Conservation (phyloP, 2,888 invertebrate species). For the Nephrotoma guestfalica region DNA sequence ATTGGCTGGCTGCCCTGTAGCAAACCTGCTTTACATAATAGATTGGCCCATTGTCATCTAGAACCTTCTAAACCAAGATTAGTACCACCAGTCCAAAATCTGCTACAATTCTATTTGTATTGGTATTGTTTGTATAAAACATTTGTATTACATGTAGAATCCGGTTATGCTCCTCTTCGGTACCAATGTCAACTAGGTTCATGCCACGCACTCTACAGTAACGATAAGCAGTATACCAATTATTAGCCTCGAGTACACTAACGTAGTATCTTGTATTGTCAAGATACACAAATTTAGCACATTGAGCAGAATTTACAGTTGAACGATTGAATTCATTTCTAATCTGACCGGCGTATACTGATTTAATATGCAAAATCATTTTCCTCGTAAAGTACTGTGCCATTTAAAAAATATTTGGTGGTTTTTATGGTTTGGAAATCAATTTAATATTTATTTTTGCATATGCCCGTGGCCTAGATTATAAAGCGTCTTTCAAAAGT, state of each 20-base stretch:
- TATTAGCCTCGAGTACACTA: background rate
- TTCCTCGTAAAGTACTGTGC: no score
- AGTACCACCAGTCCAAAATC: background rate
- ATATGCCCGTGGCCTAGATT: no score
- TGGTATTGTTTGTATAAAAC: background rate
- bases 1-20: background rate
- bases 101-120: no score
- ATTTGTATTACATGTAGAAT: background rate
- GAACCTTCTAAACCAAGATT: background rate
- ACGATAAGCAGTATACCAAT: background rate
- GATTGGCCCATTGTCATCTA: background rate
- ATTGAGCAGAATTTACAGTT: background rate
- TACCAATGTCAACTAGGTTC: background rate
- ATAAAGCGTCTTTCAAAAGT: no score
- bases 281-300: background rate
- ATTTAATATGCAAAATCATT: no score
- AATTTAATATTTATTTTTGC: no score
- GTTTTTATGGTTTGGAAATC: no score
- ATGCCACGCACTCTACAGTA: background rate
- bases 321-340: background rate
- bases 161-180: background rate
- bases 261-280: background rate
- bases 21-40: background rate
- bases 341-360: no score
- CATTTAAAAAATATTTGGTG: no score